Percentiles rank a stretch among this genome's conserved stretches.
Conservation (phyloP, 2,888 invertebrate species). For the Axea sp. region DNA sequence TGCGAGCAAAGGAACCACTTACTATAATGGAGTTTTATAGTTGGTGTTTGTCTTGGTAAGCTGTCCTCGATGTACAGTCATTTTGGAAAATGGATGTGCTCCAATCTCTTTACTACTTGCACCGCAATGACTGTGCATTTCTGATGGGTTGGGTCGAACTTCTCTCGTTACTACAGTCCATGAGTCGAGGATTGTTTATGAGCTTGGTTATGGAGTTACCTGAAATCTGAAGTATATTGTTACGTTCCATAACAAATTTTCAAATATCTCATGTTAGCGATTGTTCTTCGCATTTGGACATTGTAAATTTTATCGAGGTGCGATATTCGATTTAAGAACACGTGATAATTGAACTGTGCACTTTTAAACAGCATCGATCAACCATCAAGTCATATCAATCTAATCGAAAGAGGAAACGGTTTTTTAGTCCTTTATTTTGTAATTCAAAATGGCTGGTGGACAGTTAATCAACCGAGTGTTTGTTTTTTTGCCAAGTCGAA, state of each 20-base stretch:
- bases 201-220: conserved; percentile 63
- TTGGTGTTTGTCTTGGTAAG: conserved; percentile 52
- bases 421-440: no score
- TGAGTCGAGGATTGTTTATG: conserved; percentile 63
- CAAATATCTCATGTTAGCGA: conserved; percentile 38
- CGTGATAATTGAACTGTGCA: background rate
- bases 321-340: no score
- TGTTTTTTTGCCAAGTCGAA: no score
- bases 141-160: conserved; percentile 59
- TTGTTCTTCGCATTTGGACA: no score
- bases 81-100: conserved; percentile 59
- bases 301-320: no score
- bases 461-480: no score
- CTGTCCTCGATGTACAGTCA: conserved; percentile 61
- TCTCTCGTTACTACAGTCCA: conserved; percentile 61
- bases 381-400: background rate
- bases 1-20: conserved; percentile 54
- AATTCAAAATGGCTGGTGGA: no score
- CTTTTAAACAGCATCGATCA: background rate
- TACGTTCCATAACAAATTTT: conserved; percentile 53
- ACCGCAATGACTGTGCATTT: conserved; percentile 62
- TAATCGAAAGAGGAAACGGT: no score
- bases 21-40: conserved; percentile 60
- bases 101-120: conserved; percentile 60
- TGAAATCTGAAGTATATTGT: conserved; percentile 58